Base-by-base conservation (phyloP, 1,140 invertebrate species). In the Physella acuta region DNA sequence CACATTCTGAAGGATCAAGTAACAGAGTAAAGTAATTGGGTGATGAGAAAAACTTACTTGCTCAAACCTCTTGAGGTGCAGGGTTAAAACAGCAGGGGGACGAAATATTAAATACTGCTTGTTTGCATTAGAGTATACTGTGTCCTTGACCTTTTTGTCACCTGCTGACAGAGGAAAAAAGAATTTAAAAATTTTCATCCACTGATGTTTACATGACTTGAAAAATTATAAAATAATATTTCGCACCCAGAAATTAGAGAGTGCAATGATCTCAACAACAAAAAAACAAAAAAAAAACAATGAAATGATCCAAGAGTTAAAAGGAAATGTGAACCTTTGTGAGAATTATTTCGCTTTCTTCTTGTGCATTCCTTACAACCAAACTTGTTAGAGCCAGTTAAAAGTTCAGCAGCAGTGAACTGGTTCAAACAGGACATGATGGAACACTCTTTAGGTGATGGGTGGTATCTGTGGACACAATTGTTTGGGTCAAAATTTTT, bases 351-450 rank as follows among this genome's bases (percentile, higher is more conserved):
- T 31, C 75, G 56, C 74, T 76, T 76, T 26, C 72, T 72, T 62
- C 90, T 90, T 5, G 93, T 96, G 82, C 96, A 98, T 53, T 89
- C 89, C 74, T 95, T 92, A 84, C 96, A 98, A 36, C 91, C 90
- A 73, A 97, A 94, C 86, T 94, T 95, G 84, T 98, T 98, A 77
- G 90, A 92, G 16, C 92, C 94, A 2, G 90, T 92, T 84, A 98
- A 89, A 3, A 95, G 83, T 83, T 98, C 95, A 26, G 91, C 87
- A 0, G 90, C 89, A 0, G 94, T 97, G 82, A 98, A 98, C 84
- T 95, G 93, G 77, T 92, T 92, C 4, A 98, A 88, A 81, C 94
- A 97, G 0, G 92, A 94, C 77, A 92, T 66, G 3, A 87, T 67
- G 1, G 93, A 94, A 81, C 86, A 87, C 77, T 95, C 93, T 26